phyloP scores from a whole-genome alignment of 2,888 invertebrate genomes.

The Ophioninae sp. region DNA sequence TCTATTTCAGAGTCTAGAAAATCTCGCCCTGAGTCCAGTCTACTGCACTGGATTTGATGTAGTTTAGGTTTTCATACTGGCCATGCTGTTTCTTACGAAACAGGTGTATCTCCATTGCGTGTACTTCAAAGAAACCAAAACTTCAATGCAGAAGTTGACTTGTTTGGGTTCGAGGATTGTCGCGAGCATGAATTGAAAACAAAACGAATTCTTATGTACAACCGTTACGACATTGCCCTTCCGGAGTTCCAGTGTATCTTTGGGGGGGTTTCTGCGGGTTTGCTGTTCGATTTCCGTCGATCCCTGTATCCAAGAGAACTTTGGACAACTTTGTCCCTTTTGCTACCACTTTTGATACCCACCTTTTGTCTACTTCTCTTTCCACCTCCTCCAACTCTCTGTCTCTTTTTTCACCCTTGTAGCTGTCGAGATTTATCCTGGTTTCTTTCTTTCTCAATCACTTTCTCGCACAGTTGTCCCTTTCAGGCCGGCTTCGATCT shows the following conservation, averaged over 20 bases:
- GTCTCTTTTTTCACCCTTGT: slow-evolving; percentile 9
- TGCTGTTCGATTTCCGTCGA: slow-evolving; percentile 39
- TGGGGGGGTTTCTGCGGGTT: slow-evolving; percentile 43
- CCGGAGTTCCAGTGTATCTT: slow-evolving; percentile 57
- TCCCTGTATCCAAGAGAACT: slow-evolving; percentile 35
- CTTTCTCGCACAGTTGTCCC: slow-evolving; percentile 50
- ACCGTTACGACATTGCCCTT: slow-evolving; percentile 24
- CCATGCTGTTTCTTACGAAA: too few relatives aligned
- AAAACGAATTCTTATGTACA: slow-evolving; percentile 70
- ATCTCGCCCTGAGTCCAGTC: too few relatives aligned
- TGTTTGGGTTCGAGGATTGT: slow-evolving; percentile 21
- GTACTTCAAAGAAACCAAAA: too few relatives aligned
- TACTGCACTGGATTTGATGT: too few relatives aligned
- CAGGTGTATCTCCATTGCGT: too few relatives aligned
- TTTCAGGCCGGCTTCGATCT: slow-evolving; percentile 37
- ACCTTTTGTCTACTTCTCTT: slow-evolving; percentile 5
- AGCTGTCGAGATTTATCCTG: slow-evolving; percentile 25
- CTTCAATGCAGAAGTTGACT: too few relatives aligned
- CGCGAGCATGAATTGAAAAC: slow-evolving; percentile 65
- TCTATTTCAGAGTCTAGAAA: too few relatives aligned
- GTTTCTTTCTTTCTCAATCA: slow-evolving; percentile 42
- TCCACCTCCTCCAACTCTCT: not conserved
- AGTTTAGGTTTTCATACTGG: too few relatives aligned
- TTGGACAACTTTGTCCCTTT: slow-evolving; percentile 44
- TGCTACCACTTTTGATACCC: slow-evolving; percentile 2